Evolutionary conservation across 2,113 vertebrate genomes (phyloP), one percentile per base, ranked within the genome.

Genomic region (Zosterops pallidus): DNA sequence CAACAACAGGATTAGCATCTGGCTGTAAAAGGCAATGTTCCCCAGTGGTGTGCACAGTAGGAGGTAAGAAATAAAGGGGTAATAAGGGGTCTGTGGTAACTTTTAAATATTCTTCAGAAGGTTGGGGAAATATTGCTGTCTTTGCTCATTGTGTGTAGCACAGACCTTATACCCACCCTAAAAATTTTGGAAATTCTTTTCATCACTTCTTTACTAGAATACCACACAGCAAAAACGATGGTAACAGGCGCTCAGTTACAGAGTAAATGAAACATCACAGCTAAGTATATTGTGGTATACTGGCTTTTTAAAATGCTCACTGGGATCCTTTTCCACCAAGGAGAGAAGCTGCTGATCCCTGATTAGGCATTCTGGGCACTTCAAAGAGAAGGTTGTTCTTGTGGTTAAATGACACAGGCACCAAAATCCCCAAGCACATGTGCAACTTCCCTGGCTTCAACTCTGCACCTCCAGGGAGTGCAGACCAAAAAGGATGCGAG

Each of bases 381-480:
- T 94, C 47, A 67, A 92, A 59, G 77, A 82, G 86, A 82, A 94
- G 42, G 63, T 12, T 26, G 68, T 70, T 95, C 81, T 89, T 94
- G 86, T 88, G 89, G 83, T 87, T 41, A 89, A 97, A 94, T 77
- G 95, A 94, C 96, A 95, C 76, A 95, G 89, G 82, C 85, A 97
- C 85, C 89, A 89, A 81, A 83, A 91, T 91, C 94, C 79, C 93
- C 59, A 77, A 65, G 90, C 86, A 96, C 70, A 81, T n/a, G 76
- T 83, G 59, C 39, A 92, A 84, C 80, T 88, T 97, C 91, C 87
- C 88, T 79, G 63, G 83, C 75, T 94, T 94, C 90, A 83, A 84
- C 56, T 84, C 64, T 31, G 71, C 42, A 93, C 90, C 91, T 94
- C 93, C 86, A 95, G 83, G 89, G 86, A 90, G 59, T 0, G 7